Base-by-base conservation (phyloP, 2,888 invertebrate genomes). In the Labia minor region DNA sequence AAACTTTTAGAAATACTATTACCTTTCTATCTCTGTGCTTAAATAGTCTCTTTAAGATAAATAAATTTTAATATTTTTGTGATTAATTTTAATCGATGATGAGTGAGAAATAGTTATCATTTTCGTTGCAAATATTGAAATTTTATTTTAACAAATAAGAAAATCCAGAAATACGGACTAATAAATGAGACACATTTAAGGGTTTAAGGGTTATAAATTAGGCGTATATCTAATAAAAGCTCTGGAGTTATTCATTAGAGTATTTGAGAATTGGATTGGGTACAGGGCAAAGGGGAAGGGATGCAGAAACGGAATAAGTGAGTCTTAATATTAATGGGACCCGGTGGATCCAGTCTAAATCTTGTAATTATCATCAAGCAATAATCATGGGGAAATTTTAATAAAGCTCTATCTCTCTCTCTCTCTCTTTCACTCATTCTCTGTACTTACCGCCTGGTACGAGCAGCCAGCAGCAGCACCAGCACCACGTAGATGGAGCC, bases 391-490 rank as follows among this genome's bases (percentile, higher is more conserved):
- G 49, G 2, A 49, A 49, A 16, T 26, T 49, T 49, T 49, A 49
- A 49, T 49, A 49, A 49, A 49, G 49, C n/a, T n/a, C n/a, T n/a
- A n/a, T n/a, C n/a, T n/a, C n/a, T n/a, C n/a, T n/a, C n/a, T n/a
- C n/a, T n/a, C n/a, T n/a, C n/a, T n/a, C n/a, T n/a, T n/a, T n/a
- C 33, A 33, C 6, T 33, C 33, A 33, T 6, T 11, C 33, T 33
- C 11, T 16, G 14, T 49, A 10, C 49, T 49, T 49, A 49, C 49
- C 49, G 49, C 49, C 49, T n/a, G 49, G 49, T 14, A 49, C 49
- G 49, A 49, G 49, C 49, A 49, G 49, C 49, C 49, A 49, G 49
- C 49, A 49, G 49, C 49, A 49, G 49, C 49, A 49, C 49, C 49
- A 49, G 49, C 49, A 49, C 49, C 49, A 49, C 4, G 49, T 49